These are phyloP conservation scores for Mastigias papua DNA, from an alignment of 30 jellyfish, hydroid and myxozoan genomes.

Conservation along the genomic window DNA sequence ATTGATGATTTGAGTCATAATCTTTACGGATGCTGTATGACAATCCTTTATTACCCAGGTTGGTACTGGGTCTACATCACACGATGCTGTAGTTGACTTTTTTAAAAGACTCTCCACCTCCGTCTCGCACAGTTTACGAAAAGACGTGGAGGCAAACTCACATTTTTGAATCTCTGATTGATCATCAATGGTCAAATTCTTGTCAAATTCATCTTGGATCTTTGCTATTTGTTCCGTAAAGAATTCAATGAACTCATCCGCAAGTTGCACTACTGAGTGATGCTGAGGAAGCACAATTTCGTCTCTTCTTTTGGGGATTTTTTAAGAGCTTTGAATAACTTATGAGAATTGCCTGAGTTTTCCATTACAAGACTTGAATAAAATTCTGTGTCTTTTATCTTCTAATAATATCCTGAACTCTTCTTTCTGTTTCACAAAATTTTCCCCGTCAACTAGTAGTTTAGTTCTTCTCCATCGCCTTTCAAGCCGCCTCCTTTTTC, in stretches of 20 bases:
- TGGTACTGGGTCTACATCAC: slow-evolving; percentile 68
- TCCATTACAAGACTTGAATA: slow-evolving; percentile 64
- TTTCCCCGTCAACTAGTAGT: slow-evolving; percentile 66
- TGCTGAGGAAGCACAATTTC: slow-evolving; percentile 69
- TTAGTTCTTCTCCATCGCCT: slow-evolving; percentile 75
- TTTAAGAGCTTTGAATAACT: slow-evolving; percentile 36
- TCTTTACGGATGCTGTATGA: slow-evolving; percentile 62
- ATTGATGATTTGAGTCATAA: slow-evolving; percentile 71
- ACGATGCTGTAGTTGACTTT: slow-evolving; percentile 25
- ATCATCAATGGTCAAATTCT: slow-evolving; percentile 60
- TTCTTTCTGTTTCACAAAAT: slow-evolving; percentile 64
- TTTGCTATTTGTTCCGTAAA: slow-evolving; percentile 63
- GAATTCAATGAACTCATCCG: slow-evolving; percentile 68
- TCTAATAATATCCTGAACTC: slow-evolving; percentile 54
- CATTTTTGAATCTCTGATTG: slow-evolving; percentile 53
- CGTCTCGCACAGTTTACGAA: slow-evolving; percentile 65
- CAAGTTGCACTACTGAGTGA: slow-evolving; percentile 59
- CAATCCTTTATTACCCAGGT: slow-evolving; percentile 66
- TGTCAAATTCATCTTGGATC: slow-evolving; percentile 57
- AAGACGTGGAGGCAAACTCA: slow-evolving; percentile 57
- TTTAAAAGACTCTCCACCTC: slow-evolving; percentile 62
- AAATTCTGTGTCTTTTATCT: slow-evolving; percentile 39
- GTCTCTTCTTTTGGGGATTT: slow-evolving; percentile 64
- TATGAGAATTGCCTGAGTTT: slow-evolving; percentile 60
- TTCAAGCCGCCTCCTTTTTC: slow-evolving; percentile 58